phyloP scores from a whole-genome alignment of 2,797 vertebrate species.

The Aselliscus stoliczkanus region DNA sequence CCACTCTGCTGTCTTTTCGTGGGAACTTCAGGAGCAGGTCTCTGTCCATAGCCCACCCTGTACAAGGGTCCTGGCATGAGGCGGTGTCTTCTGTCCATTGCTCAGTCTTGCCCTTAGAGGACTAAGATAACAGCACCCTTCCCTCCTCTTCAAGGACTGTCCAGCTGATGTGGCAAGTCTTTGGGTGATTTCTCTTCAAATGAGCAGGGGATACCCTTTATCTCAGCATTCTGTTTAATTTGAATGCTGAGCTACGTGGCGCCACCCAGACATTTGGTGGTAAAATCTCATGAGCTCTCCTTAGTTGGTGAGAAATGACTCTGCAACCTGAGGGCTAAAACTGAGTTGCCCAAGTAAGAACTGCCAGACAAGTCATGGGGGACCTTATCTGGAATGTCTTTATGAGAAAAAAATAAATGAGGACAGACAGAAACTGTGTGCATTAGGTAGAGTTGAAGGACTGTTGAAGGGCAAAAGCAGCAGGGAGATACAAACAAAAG shows the following conservation, averaged over 20 bases:
- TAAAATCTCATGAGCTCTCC: background rate
- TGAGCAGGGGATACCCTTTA: background rate
- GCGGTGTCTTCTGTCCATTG: rapidly evolving
- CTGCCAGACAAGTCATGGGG: background rate
- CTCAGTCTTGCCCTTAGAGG: background rate
- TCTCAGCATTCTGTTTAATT: background rate
- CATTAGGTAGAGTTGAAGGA: background rate
- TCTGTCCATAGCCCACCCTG: rapidly evolving
- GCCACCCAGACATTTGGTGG: no score
- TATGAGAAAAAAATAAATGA: background rate
- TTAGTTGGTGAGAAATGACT: background rate
- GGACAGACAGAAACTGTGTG: background rate
- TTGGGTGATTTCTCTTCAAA: background rate
- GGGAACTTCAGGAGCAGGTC: background rate
- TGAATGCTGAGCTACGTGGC: no score
- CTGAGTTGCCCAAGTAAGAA: background rate
- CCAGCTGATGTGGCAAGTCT: background rate
- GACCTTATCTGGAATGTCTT: background rate
- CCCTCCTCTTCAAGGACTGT: background rate
- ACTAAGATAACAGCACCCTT: rapidly evolving
- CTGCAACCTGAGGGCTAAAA: rapidly evolving
- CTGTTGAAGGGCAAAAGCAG: background rate
- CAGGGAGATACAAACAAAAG: background rate
- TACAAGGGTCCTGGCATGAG: rapidly evolving
- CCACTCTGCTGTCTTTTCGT: background rate